phyloP scores from a whole-genome alignment of 1,140 invertebrate species.

The Micrasema longulum region DNA sequence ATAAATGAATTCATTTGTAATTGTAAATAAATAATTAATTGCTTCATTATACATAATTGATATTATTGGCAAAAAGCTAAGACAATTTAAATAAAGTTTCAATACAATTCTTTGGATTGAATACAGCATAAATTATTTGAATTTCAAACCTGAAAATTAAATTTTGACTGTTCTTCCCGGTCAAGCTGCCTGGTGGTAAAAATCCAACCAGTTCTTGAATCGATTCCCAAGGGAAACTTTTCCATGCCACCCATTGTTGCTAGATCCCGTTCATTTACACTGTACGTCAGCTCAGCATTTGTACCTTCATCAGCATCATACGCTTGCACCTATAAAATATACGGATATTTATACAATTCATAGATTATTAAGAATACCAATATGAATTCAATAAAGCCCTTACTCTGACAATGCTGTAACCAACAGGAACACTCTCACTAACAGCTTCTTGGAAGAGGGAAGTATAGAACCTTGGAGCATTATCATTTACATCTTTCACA shows the following conservation, averaged over 20 bases:
- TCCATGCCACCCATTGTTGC: constrained; percentile 74
- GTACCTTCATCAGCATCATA: constrained; percentile 91
- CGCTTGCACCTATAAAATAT: constrained; percentile 78
- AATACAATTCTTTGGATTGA: background rate
- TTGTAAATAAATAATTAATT: too few species aligned
- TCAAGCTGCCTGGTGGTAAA: constrained; percentile 89
- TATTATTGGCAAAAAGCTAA: too few species aligned
- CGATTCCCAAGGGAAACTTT: constrained; percentile 85
- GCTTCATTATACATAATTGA: too few species aligned
- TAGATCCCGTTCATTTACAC: constrained; percentile 75
- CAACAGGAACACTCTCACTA: constrained; percentile 88
- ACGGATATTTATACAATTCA: too few species aligned
- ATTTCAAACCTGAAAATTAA: constrained; percentile 77
- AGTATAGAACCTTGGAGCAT: constrained; percentile 91
- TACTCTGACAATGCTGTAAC: constrained; percentile 83
- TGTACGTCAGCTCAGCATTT: constrained; percentile 87
- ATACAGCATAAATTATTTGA: constrained; percentile 5
- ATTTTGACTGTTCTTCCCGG: constrained; percentile 85
- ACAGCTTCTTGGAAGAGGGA: constrained; percentile 94
- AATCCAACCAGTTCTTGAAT: constrained; percentile 90
- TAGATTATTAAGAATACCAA: too few species aligned
- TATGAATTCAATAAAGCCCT: too few species aligned
- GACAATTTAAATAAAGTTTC: background rate
- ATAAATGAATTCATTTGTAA: too few species aligned
- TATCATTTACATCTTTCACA: constrained; percentile 95